A percentile compares a stretch with the other conserved stretches of the same genome.
These are phyloP conservation scores for Cololabis saira DNA, from an alignment of 2,113 vertebrate species.

Conservation along the genomic window DNA sequence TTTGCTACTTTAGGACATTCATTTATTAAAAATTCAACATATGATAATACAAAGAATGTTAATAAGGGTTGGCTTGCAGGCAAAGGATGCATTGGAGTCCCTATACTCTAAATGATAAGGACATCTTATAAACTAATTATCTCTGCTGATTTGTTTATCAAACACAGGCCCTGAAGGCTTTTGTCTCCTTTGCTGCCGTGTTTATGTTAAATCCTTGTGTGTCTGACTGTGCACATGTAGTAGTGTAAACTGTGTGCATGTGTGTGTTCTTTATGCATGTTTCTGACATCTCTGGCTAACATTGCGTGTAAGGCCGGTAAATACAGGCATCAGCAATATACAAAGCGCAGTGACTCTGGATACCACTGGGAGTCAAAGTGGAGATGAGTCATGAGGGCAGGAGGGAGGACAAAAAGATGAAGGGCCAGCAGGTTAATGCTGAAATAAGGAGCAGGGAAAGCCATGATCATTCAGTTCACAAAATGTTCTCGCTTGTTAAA, in stretches of 20 bases:
- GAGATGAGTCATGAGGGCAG: constrained; percentile 53
- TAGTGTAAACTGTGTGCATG: background rate
- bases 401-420: constrained; percentile 38
- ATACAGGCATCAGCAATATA: constrained; percentile 60
- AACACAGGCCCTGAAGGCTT: constrained; percentile 48
- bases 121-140: constrained; percentile 71
- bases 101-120: constrained; percentile 54
- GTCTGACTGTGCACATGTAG: background rate
- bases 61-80: constrained; percentile 52
- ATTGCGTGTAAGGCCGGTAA: constrained; percentile 29
- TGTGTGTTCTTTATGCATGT: constrained; percentile 6
- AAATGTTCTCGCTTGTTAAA: too few relatives aligned
- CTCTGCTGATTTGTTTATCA: constrained; percentile 69
- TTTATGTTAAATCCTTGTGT: constrained; percentile 8
- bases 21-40: constrained; percentile 75
- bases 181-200: background rate
- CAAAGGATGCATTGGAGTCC: constrained; percentile 40
- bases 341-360: constrained; percentile 52
- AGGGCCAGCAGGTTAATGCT: constrained; percentile 42
- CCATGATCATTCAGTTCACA: too few relatives aligned
- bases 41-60: constrained; percentile 63
- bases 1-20: constrained; percentile 63
- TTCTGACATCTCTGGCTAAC: constrained; percentile 44
- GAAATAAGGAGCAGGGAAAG: constrained; percentile 5
- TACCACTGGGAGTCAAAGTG: constrained; percentile 40